Conservation (phyloP, 2,888 invertebrate species). For the Cylindroiulus punctatus region DNA sequence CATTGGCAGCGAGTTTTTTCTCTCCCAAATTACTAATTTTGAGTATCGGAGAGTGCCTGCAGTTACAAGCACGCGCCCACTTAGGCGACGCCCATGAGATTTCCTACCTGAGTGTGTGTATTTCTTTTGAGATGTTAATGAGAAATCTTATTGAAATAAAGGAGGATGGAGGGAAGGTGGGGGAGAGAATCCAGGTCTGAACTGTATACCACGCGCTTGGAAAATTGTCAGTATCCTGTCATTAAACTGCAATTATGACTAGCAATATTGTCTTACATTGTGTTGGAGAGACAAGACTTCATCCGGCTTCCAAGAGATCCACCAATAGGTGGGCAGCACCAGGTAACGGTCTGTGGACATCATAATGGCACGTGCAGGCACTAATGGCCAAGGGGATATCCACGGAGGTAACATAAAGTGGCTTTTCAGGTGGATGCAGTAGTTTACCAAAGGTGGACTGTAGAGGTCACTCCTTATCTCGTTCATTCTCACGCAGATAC, state of each 20-base stretch:
- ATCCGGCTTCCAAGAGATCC: slow-evolving; percentile 45
- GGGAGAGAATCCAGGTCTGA: slow-evolving; percentile 6
- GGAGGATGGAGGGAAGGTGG: slow-evolving; percentile 27
- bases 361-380: slow-evolving; percentile 44
- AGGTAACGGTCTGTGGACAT: slow-evolving; percentile 37
- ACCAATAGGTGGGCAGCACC: slow-evolving; percentile 20
- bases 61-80: slow-evolving; percentile 31
- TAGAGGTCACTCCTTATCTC: slow-evolving; percentile 32
- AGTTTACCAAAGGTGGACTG: background rate
- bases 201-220: slow-evolving; percentile 44
- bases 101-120: slow-evolving; percentile 35
- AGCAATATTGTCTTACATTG: slow-evolving; percentile 52
- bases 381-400: slow-evolving; percentile 32
- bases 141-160: slow-evolving; percentile 38
- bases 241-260: slow-evolving; percentile 53
- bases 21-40: background rate
- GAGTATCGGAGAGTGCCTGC: background rate
- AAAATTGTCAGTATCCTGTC: slow-evolving; percentile 56
- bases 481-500: background rate
- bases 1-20: background rate
- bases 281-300: slow-evolving; percentile 37
- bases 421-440: slow-evolving; percentile 25
- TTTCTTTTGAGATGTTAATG: slow-evolving; percentile 35
- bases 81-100: slow-evolving; percentile 21
- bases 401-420: slow-evolving; percentile 2